These are phyloP conservation scores for Malurus cyaneus DNA, from an alignment of 2,113 vertebrate genomes.

Conservation along the genomic window DNA sequence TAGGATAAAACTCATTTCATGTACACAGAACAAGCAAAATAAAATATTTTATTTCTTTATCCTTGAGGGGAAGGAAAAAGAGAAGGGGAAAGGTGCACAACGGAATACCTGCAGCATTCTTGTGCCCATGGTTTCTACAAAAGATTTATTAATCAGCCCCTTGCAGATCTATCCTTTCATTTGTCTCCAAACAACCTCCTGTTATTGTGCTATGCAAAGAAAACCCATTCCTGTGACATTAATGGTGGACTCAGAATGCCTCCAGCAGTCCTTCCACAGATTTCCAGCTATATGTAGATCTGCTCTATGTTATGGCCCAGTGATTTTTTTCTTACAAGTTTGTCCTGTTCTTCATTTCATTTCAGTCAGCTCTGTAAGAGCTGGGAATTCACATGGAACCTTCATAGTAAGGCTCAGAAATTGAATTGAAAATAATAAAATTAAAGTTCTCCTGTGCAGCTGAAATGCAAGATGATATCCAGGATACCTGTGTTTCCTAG, in stretches of 20 bases:
- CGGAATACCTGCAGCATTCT: neutral
- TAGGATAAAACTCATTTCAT: neutral
- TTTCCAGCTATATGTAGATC: neutral
- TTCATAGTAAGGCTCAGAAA: neutral
- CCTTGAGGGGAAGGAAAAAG: neutral
- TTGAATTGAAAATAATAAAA: neutral
- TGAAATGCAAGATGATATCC: neutral
- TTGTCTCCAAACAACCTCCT: neutral
- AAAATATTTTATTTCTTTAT: neutral
- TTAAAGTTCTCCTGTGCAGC: neutral
- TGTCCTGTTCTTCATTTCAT: neutral
- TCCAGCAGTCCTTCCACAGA: neutral
- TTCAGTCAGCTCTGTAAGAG: neutral
- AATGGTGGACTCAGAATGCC: neutral
- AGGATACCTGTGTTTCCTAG: neutral
- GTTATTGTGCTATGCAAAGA: neutral
- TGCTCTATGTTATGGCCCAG: neutral
- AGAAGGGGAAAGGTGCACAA: neutral
- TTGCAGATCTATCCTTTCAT: neutral
- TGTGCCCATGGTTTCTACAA: neutral
- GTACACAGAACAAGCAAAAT: neutral
- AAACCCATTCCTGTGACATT: neutral
- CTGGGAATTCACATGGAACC: neutral
- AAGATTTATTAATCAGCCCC: neutral
- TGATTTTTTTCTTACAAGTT: neutral